phyloP scores from a whole-genome alignment of 2,113 vertebrate genomes.

The Shinisaurus crocodilurus region DNA sequence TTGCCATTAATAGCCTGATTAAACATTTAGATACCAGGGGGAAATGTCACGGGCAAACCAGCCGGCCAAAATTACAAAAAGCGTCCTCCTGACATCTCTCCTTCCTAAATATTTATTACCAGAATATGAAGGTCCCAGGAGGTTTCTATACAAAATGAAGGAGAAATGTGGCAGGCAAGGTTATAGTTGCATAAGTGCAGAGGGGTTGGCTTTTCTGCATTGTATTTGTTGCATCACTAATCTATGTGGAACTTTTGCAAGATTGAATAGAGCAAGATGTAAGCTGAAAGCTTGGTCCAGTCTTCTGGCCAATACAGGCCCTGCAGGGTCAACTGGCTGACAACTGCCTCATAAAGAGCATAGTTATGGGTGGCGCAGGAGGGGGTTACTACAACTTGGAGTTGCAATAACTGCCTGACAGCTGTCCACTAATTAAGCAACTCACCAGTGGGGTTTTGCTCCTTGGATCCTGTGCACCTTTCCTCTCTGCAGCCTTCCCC shows the following conservation, averaged over 20 bases:
- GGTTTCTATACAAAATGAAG: slow-evolving; percentile 41
- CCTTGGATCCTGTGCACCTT: neutral
- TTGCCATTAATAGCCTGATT: slow-evolving; percentile 67
- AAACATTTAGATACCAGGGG: slow-evolving; percentile 64
- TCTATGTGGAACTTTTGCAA: neutral
- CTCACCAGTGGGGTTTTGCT: neutral
- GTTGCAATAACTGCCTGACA: neutral
- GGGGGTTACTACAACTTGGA: neutral
- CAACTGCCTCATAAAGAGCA: neutral
- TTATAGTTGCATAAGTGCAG: neutral
- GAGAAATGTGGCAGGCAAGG: slow-evolving; percentile 26
- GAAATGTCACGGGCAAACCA: slow-evolving; percentile 67
- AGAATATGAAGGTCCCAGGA: slow-evolving; percentile 47
- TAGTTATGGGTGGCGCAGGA: too few relatives aligned
- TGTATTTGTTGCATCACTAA: neutral
- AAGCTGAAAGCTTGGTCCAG: neutral
- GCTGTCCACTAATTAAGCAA: neutral
- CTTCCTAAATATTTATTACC: slow-evolving; percentile 68
- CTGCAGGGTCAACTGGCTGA: neutral
- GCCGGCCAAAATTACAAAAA: slow-evolving; percentile 46
- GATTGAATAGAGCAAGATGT: neutral
- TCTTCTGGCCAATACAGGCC: too few relatives aligned
- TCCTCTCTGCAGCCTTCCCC: neutral
- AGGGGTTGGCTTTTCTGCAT: neutral
- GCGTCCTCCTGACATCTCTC: slow-evolving; percentile 45